phyloP scores from a whole-genome alignment of 2,888 invertebrate genomes.

The Stramonita haemastoma region DNA sequence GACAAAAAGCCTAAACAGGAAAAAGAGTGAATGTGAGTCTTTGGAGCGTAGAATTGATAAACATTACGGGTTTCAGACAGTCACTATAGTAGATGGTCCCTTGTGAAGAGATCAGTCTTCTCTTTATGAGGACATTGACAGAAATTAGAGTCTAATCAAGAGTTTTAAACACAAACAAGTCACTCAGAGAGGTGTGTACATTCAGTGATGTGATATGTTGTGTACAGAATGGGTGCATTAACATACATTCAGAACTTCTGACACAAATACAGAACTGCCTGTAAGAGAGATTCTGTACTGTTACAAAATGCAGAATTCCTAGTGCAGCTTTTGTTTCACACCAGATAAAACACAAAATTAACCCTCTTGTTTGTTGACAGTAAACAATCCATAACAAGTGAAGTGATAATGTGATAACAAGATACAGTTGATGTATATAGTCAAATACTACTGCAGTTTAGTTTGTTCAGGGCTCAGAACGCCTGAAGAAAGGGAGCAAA shows the following conservation, averaged over 20 bases:
- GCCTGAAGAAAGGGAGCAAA: not conserved
- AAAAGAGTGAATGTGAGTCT: not conserved
- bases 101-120: not conserved
- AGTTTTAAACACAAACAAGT: not conserved
- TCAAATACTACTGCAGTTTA: not conserved
- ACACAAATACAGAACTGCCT: not conserved
- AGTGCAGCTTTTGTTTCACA: slow-evolving; percentile 24
- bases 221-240: slow-evolving; percentile 15
- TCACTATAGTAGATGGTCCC: not conserved
- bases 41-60: not conserved
- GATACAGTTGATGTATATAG: slow-evolving; percentile 28
- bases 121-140: not conserved
- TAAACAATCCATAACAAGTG: not conserved
- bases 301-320: not conserved
- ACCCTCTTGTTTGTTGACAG: not conserved
- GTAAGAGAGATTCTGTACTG: not conserved
- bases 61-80: not conserved
- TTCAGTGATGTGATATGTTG: slow-evolving; percentile 23
- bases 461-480: slow-evolving; percentile 8
- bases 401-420: slow-evolving; percentile 25
- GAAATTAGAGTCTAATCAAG: not conserved
- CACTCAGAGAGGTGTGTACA: not conserved
- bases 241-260: not conserved
- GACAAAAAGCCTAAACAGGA: not conserved
- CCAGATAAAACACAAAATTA: slow-evolving; percentile 11